These are phyloP conservation scores for Danaus melanippus DNA, from an alignment of 1,140 invertebrate genomes.

Conservation along the genomic window DNA sequence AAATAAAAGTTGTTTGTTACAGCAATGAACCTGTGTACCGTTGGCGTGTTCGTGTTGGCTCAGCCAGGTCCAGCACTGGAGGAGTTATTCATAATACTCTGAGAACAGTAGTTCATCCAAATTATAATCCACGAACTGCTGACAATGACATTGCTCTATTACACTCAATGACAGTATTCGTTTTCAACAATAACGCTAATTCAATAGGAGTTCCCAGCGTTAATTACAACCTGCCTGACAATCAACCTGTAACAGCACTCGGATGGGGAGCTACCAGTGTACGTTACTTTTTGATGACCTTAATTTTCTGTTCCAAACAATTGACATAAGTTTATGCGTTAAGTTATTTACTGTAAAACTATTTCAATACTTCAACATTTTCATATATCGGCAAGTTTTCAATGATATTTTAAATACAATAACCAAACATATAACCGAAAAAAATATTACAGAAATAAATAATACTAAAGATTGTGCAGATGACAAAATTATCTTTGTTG, in stretches of 20 bases:
- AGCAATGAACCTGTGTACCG: constrained; percentile 2
- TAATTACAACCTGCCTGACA: constrained; percentile 25
- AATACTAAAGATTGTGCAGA: no score
- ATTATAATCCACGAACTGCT: background rate
- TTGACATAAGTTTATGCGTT: no score
- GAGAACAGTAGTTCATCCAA: constrained; percentile 10
- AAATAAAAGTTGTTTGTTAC: background rate
- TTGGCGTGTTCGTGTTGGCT: constrained; percentile 22
- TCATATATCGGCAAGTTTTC: no score
- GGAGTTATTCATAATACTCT: constrained; percentile 11
- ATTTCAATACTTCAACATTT: no score
- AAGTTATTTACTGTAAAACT: no score
- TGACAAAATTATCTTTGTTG: no score
- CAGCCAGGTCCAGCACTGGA: constrained; percentile 17
- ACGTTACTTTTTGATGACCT: constrained; percentile 10
- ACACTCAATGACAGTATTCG: constrained; percentile 32
- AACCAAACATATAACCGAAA: no score
- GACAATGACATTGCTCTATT: constrained; percentile 31
- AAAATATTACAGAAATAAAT: no score
- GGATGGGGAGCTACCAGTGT: constrained; percentile 30
- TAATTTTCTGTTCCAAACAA: no score
- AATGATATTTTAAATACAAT: no score
- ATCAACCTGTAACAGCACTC: constrained; percentile 22
- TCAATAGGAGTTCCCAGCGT: constrained; percentile 20
- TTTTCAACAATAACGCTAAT: constrained; percentile 20